Evolutionary conservation across 2,888 invertebrate species (phyloP).

Genomic region (Alsophila aescularia): DNA sequence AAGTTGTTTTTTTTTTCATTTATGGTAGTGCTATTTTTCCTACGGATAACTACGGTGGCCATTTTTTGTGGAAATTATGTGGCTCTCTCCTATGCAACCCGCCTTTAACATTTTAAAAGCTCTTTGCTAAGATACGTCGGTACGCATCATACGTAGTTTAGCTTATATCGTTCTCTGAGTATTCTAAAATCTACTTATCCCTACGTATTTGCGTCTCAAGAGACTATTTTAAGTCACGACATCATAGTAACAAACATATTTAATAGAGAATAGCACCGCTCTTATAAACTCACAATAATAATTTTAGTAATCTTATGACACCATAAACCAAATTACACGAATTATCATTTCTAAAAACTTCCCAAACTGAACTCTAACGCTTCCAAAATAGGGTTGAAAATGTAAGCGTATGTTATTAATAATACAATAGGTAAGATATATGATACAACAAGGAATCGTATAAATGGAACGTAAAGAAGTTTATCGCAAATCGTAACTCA

Average conservation of each 20-base stretch:
- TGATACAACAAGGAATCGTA: slow-evolving; percentile 35
- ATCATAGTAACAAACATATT: not conserved
- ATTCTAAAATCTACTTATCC: too few relatives aligned
- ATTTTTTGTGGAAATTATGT: too few relatives aligned
- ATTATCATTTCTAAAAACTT: slow-evolving; percentile 14
- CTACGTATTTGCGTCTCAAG: too few relatives aligned
- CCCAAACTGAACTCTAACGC: slow-evolving; percentile 19
- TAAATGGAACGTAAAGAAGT: slow-evolving; percentile 43
- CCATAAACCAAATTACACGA: slow-evolving; percentile 35
- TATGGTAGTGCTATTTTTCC: too few relatives aligned
- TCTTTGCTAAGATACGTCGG: too few relatives aligned
- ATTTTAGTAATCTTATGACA: slow-evolving; percentile 33
- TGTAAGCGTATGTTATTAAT: slow-evolving; percentile 16
- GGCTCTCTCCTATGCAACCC: too few relatives aligned
- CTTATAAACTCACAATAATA: slow-evolving; percentile 24
- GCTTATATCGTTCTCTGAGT: too few relatives aligned
- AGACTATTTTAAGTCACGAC: not conserved
- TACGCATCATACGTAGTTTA: too few relatives aligned
- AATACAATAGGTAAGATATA: slow-evolving; percentile 35
- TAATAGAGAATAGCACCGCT: slow-evolving; percentile 1
- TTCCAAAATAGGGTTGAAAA: slow-evolving; percentile 21
- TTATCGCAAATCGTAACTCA: slow-evolving; percentile 41
- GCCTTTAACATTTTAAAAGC: too few relatives aligned
- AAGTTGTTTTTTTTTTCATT: too few relatives aligned
- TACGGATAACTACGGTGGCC: too few relatives aligned